Evolutionary conservation across 2,888 invertebrate genomes (phyloP).

Genomic region (Hirtodrosophila duncani): DNA sequence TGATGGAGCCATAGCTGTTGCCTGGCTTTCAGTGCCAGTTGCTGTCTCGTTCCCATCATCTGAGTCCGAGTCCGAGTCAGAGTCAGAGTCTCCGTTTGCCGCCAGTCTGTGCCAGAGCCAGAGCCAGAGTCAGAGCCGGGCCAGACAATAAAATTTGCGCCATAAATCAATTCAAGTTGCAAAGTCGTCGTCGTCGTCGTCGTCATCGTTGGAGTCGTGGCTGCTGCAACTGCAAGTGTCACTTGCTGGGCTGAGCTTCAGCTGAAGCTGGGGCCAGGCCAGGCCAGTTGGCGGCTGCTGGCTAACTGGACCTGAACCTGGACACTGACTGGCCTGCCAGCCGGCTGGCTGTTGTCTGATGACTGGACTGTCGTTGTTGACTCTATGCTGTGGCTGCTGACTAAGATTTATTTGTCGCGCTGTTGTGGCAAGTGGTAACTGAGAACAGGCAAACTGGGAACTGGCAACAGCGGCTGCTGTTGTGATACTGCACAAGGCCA

Average conservation of each 20-base stretch:
- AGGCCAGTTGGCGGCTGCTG: slow-evolving; percentile 23
- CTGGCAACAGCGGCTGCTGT: slow-evolving; percentile 77
- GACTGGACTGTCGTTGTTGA: slow-evolving; percentile 27
- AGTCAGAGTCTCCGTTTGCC: background rate
- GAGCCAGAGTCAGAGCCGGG: slow-evolving; percentile 27
- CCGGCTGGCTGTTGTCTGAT: slow-evolving; percentile 1
- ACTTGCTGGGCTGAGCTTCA: too few species aligned
- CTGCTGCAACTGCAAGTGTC: slow-evolving; percentile 51
- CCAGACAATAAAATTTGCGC: slow-evolving; percentile 69
- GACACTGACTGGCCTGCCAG: slow-evolving; percentile 16
- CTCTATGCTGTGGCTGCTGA: slow-evolving; percentile 43
- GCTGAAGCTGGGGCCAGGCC: slow-evolving; percentile 22
- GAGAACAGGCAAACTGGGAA: slow-evolving; percentile 64
- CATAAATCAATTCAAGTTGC: slow-evolving; percentile 70
- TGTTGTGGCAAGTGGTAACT: slow-evolving; percentile 57
- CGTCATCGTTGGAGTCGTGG: slow-evolving; percentile 26
- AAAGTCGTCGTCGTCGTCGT: slow-evolving; percentile 48
- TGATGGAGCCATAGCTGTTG: slow-evolving; percentile 21
- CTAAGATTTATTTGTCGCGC: slow-evolving; percentile 72
- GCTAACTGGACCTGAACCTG: slow-evolving; percentile 28
- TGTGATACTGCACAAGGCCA: slow-evolving; percentile 75
- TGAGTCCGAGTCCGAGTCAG: background rate
- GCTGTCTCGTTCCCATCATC: background rate
- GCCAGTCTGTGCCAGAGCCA: slow-evolving; percentile 16
- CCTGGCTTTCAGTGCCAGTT: slow-evolving; percentile 1